Evolutionary conservation across 2,113 vertebrate species (phyloP).

Genomic region (Nematolebias whitei): DNA sequence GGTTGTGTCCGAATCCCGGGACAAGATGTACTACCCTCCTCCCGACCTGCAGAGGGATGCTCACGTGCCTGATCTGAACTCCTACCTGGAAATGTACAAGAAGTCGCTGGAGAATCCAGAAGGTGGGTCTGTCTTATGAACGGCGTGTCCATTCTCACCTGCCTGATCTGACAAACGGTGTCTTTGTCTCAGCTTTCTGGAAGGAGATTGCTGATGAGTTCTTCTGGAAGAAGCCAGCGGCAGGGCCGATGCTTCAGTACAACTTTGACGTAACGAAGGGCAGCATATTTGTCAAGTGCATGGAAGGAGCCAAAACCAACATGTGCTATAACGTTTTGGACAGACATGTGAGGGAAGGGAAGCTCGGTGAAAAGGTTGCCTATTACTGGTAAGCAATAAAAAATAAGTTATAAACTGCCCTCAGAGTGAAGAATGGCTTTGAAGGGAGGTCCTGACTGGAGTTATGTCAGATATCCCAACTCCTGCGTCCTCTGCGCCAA

Average conservation of each 20-base stretch:
- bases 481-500: slow-evolving; percentile 30
- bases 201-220: slow-evolving; percentile 79
- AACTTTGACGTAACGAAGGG: slow-evolving; percentile 84
- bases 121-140: slow-evolving; percentile 66
- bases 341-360: slow-evolving; percentile 77
- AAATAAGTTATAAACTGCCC: too few relatives aligned
- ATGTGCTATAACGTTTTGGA: slow-evolving; percentile 85
- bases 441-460: slow-evolving; percentile 15
- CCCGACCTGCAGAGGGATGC: slow-evolving; percentile 74
- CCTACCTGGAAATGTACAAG: slow-evolving; percentile 77
- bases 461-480: slow-evolving; percentile 50
- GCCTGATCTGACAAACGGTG: background rate
- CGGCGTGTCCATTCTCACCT: slow-evolving; percentile 5
- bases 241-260: slow-evolving; percentile 77
- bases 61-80: slow-evolving; percentile 79
- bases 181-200: slow-evolving; percentile 80
- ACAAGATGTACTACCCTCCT: slow-evolving; percentile 73
- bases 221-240: slow-evolving; percentile 80
- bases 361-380: slow-evolving; percentile 80
- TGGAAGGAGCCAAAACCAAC: slow-evolving; percentile 86
- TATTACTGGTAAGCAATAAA: slow-evolving; percentile 82
- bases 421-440: slow-evolving; percentile 20
- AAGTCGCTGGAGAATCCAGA: slow-evolving; percentile 82
- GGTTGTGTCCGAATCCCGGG: slow-evolving; percentile 73
- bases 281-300: slow-evolving; percentile 78